These are phyloP conservation scores for Casuarius casuarius DNA, from an alignment of 2,113 vertebrate species.

Conservation along the genomic window DNA sequence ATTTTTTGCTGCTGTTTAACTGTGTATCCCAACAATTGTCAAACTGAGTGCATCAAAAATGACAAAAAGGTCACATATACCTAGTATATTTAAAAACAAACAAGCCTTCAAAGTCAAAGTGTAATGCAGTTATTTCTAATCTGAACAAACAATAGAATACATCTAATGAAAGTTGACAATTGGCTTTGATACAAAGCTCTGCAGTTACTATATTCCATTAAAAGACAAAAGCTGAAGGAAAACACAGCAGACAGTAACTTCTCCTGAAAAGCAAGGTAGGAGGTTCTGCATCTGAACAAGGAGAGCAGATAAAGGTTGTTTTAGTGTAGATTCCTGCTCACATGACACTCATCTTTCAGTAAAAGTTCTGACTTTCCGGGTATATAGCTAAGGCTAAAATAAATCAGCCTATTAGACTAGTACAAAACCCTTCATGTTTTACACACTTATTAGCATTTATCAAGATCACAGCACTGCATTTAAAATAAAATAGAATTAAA, in stretches of 20 bases:
- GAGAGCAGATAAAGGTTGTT: conserved; percentile 8
- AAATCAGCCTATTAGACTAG: neutral
- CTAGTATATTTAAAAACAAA: conserved; percentile 57
- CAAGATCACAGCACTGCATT: neutral
- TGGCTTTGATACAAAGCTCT: conserved; percentile 62
- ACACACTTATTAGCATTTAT: neutral
- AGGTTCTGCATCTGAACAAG: conserved; percentile 56
- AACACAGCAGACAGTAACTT: conserved; percentile 26
- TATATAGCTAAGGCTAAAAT: neutral
- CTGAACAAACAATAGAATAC: conserved; percentile 56
- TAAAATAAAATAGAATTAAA: neutral
- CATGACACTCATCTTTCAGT: neutral
- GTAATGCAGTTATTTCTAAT: conserved; percentile 68
- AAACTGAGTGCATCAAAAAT: conserved; percentile 49
- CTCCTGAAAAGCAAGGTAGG: conserved; percentile 25
- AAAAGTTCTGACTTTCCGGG: neutral
- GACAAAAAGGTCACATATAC: conserved; percentile 57
- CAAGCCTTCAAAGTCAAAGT: conserved; percentile 65
- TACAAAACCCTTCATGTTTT: neutral
- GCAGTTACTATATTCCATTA: conserved; percentile 56
- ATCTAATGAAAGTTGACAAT: conserved; percentile 69
- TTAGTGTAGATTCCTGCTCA: neutral
- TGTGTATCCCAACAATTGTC: conserved; percentile 21
- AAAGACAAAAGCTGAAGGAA: conserved; percentile 57
- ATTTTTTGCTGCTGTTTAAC: conserved; percentile 24